Evolutionary conservation across 2,113 vertebrate genomes (phyloP).

Genomic region (Pipra filicauda): DNA sequence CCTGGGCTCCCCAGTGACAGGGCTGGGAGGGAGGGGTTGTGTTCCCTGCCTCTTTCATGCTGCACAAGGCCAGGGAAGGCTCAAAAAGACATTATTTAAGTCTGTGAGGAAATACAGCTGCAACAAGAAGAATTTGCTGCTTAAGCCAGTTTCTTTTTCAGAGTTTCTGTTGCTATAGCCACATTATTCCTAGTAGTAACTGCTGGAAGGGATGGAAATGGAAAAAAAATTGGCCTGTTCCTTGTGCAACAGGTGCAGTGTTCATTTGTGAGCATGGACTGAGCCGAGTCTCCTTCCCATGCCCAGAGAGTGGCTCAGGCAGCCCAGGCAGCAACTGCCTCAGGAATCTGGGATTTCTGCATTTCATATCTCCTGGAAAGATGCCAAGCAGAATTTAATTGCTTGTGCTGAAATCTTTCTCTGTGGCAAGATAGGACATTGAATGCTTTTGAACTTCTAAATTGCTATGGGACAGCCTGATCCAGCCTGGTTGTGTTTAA

Average conservation of each 20-base stretch:
- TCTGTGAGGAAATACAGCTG: not conserved
- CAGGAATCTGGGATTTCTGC: not conserved
- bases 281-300: not conserved
- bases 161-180: not conserved
- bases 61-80: not conserved
- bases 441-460: slow-evolving; percentile 32
- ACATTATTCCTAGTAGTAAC: not conserved
- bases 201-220: not conserved
- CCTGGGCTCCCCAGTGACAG: not conserved
- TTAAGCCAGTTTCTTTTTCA: not conserved
- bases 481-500: not conserved
- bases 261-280: not conserved
- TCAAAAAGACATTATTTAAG: not conserved
- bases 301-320: not conserved
- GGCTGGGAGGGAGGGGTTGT: not conserved
- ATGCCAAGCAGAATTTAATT: slow-evolving; percentile 6
- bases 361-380: not conserved
- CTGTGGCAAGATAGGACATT: not conserved
- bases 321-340: not conserved
- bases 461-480: not conserved
- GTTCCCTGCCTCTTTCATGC: not conserved
- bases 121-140: not conserved
- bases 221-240: not conserved
- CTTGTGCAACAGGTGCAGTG: not conserved
- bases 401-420: slow-evolving; percentile 25